Evolutionary conservation across 2,888 invertebrate genomes (phyloP).

Genomic region (Reticulitermes lucifugus): DNA sequence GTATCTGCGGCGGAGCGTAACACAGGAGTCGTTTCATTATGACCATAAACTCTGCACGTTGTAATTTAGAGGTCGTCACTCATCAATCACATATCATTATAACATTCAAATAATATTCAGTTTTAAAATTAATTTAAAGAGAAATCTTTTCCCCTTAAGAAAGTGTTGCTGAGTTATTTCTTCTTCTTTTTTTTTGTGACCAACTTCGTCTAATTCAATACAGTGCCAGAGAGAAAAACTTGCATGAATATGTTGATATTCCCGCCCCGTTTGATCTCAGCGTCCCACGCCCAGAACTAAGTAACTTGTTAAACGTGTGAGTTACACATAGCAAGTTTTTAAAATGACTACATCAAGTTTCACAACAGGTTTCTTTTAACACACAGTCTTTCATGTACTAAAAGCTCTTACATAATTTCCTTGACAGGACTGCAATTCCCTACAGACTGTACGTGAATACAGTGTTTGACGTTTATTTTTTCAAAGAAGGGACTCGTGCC

Average conservation of each 20-base stretch:
- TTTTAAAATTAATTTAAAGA: background rate
- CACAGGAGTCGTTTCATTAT: no score
- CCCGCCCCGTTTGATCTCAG: background rate
- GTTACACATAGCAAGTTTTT: conserved; percentile 6
- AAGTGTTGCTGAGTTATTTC: background rate
- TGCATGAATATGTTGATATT: background rate
- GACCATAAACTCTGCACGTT: no score
- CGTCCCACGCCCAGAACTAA: conserved; percentile 17
- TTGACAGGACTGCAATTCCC: background rate
- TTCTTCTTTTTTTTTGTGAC: background rate
- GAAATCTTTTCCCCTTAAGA: background rate
- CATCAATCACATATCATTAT: no score
- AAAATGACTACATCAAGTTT: conserved; percentile 19
- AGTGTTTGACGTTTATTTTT: background rate
- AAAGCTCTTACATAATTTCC: background rate
- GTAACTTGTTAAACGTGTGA: conserved; percentile 7
- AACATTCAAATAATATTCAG: no score
- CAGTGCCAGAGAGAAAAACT: background rate
- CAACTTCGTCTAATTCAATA: background rate
- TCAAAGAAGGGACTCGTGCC: background rate
- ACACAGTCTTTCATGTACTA: background rate
- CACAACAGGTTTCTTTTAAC: conserved; percentile 9
- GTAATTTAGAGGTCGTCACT: no score
- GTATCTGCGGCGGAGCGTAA: no score
- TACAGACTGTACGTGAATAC: background rate